Percentiles rank a stretch among this genome's conserved stretches.
Evolutionary conservation across 2,888 invertebrate species (phyloP).

Genomic region (Melinopterus prodromus): DNA sequence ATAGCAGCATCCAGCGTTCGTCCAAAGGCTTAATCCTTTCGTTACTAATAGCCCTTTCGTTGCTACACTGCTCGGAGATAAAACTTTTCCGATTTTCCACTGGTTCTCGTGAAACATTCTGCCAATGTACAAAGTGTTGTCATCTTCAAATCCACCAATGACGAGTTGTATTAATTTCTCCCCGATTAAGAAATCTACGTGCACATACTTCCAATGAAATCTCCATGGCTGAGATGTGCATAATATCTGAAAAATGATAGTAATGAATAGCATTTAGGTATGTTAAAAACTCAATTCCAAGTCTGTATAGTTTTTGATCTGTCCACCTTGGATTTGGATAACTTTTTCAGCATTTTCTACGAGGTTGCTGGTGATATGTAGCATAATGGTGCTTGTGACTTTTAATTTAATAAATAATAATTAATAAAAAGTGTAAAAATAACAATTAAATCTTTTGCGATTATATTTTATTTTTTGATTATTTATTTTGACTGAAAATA

Average conservation of each 20-base stretch:
- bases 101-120: not conserved
- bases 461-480: too few relatives aligned
- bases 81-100: not conserved
- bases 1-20: not conserved
- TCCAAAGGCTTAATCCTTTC: not conserved
- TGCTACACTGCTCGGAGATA: not conserved
- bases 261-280: too few relatives aligned
- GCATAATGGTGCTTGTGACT: too few relatives aligned
- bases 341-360: too few relatives aligned
- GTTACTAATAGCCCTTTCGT: not conserved
- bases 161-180: not conserved
- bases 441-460: too few relatives aligned
- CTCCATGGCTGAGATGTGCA: not conserved
- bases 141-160: not conserved
- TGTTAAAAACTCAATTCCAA: too few relatives aligned
- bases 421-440: too few relatives aligned
- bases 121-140: not conserved
- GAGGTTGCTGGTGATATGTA: too few relatives aligned
- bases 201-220: not conserved
- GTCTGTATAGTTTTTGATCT: too few relatives aligned
- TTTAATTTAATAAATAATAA: too few relatives aligned
- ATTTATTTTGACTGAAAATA: too few relatives aligned
- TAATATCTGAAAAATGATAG: not conserved
- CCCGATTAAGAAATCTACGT: not conserved
- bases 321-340: too few relatives aligned